Evolutionary conservation across 1,140 invertebrate genomes (phyloP).

Genomic region (Ectropis grisescens): DNA sequence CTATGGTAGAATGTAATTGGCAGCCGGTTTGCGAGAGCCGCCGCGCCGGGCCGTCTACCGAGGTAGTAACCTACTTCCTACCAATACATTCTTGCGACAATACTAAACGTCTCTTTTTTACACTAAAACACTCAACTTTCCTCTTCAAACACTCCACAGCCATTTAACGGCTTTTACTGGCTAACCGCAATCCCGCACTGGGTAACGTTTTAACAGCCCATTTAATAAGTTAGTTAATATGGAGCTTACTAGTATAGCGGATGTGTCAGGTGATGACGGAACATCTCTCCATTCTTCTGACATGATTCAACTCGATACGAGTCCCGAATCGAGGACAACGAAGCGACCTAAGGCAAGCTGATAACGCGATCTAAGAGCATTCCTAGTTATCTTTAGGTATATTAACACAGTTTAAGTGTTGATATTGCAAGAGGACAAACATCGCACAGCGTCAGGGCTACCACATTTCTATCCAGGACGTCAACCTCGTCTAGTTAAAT

Average conservation of each 20-base stretch:
- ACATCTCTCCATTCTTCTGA: conserved; percentile 3
- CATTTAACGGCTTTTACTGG: too few relatives aligned
- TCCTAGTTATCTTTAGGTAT: conserved; percentile 27
- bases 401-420: conserved; percentile 15
- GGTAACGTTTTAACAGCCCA: too few relatives aligned
- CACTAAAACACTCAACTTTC: too few relatives aligned
- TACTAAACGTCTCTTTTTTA: too few relatives aligned
- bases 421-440: conserved; percentile 14
- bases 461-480: not conserved
- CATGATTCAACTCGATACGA: conserved; percentile 18
- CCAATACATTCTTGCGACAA: conserved; percentile 16
- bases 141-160: too few relatives aligned
- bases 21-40: conserved; percentile 21
- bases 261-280: too few relatives aligned
- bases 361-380: conserved; percentile 43
- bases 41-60: conserved; percentile 38
- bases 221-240: too few relatives aligned
- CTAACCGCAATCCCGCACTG: too few relatives aligned
- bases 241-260: too few relatives aligned
- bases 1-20: conserved; percentile 20
- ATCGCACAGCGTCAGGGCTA: conserved; percentile 1
- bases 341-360: conserved; percentile 48
- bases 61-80: conserved; percentile 39
- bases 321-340: conserved; percentile 35
- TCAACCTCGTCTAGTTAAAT: conserved; percentile 6